phyloP scores from a whole-genome alignment of 2,888 invertebrate species.

The Alitta virens region DNA sequence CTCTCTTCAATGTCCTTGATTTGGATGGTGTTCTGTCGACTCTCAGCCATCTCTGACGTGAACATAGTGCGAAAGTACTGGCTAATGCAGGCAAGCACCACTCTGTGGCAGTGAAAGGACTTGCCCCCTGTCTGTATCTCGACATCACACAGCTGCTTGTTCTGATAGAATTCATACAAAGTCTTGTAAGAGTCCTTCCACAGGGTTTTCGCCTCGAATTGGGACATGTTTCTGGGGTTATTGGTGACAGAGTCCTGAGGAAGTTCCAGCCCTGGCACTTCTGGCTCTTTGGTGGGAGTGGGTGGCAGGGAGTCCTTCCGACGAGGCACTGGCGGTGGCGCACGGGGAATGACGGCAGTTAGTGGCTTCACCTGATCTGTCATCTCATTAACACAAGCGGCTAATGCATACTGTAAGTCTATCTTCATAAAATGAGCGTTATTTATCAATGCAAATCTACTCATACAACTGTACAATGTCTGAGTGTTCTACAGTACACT shows the following conservation, averaged over 20 bases:
- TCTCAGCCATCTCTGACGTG: slow-evolving; percentile 55
- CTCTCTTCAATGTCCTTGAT: slow-evolving; percentile 54
- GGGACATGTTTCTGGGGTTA: slow-evolving; percentile 6
- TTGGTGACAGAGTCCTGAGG: neutral
- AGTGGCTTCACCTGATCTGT: too few species aligned
- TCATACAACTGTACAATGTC: too few species aligned
- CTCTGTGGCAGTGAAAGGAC: slow-evolving; percentile 54
- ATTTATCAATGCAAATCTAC: too few species aligned
- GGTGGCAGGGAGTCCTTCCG: neutral
- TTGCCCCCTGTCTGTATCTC: slow-evolving; percentile 46
- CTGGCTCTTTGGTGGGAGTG: neutral
- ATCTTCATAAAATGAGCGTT: too few species aligned
- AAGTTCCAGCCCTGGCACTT: neutral
- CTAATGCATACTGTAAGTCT: too few species aligned
- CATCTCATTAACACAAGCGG: too few species aligned
- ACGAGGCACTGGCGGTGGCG: neutral
- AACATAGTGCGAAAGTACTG: slow-evolving; percentile 60
- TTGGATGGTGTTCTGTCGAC: slow-evolving; percentile 39
- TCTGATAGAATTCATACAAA: slow-evolving; percentile 15
- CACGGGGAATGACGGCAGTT: neutral
- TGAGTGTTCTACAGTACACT: too few species aligned
- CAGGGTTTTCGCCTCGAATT: slow-evolving; percentile 21
- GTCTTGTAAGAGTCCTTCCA: slow-evolving; percentile 20
- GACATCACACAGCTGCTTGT: slow-evolving; percentile 49
- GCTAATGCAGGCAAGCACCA: slow-evolving; percentile 57